These are phyloP conservation scores for Asobara japonica DNA, from an alignment of 1,140 invertebrate genomes.

Conservation along the genomic window DNA sequence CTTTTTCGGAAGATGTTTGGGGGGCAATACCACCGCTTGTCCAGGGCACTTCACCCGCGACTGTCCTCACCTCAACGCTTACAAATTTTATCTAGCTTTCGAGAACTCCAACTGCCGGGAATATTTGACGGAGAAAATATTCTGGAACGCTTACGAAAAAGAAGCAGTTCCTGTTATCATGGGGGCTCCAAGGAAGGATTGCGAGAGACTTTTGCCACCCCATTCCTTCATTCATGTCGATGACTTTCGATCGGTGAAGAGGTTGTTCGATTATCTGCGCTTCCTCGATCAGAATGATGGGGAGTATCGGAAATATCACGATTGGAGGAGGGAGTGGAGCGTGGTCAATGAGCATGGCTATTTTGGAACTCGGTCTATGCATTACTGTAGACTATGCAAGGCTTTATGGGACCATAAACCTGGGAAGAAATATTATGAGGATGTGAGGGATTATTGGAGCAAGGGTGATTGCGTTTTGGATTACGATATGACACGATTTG, in stretches of 20 bases:
- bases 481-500: background rate
- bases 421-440: slow-evolving; percentile 65
- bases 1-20: slow-evolving; percentile 51
- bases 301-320: slow-evolving; percentile 73
- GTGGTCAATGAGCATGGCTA: slow-evolving; percentile 80
- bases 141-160: slow-evolving; percentile 72
- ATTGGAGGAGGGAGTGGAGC: slow-evolving; percentile 75
- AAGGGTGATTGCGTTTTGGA: slow-evolving; percentile 31
- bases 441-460: slow-evolving; percentile 66
- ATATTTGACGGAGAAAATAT: slow-evolving; percentile 79
- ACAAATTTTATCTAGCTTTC: slow-evolving; percentile 81
- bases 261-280: slow-evolving; percentile 73
- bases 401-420: slow-evolving; percentile 73
- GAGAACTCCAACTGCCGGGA: slow-evolving; percentile 80
- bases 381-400: slow-evolving; percentile 85
- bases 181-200: slow-evolving; percentile 68
- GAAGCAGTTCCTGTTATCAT: slow-evolving; percentile 77
- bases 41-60: slow-evolving; percentile 71
- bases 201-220: slow-evolving; percentile 70
- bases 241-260: slow-evolving; percentile 73
- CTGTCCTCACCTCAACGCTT: slow-evolving; percentile 69
- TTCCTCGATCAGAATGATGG: slow-evolving; percentile 69
- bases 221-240: slow-evolving; percentile 78
- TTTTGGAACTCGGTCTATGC: slow-evolving; percentile 73
- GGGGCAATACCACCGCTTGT: slow-evolving; percentile 61